Conservation (phyloP, 2,888 invertebrate genomes). For the Patella caerulea region DNA sequence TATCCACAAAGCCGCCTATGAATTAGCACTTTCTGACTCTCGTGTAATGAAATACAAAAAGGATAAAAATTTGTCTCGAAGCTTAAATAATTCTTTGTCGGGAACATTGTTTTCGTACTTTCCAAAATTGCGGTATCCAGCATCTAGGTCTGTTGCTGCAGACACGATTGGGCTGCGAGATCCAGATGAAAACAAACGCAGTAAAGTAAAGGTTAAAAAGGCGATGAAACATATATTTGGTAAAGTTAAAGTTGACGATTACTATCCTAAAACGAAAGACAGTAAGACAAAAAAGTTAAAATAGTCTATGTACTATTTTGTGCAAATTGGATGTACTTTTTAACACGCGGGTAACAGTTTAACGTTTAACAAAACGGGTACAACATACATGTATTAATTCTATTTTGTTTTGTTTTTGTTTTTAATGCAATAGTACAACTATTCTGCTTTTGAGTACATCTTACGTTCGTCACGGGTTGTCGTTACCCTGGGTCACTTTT, state of each 20-base stretch:
- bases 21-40: not conserved
- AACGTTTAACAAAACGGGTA: too few relatives aligned
- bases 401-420: too few relatives aligned
- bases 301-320: too few relatives aligned
- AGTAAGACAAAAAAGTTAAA: too few relatives aligned
- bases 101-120: not conserved
- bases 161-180: not conserved
- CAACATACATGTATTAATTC: too few relatives aligned
- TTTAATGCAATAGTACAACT: too few relatives aligned
- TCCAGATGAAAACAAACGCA: not conserved
- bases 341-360: too few relatives aligned
- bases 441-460: too few relatives aligned
- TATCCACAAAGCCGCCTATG: not conserved
- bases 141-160: not conserved
- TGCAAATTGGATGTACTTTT: too few relatives aligned
- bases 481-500: too few relatives aligned
- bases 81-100: not conserved
- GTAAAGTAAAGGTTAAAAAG: not conserved
- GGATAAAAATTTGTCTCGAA: not conserved
- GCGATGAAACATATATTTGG: not conserved
- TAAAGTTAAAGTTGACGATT: not conserved
- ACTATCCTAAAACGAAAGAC: not conserved
- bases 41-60: not conserved
- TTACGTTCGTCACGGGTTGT: too few relatives aligned
- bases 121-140: slow-evolving; percentile 1